These are phyloP conservation scores for Cantharis flavilabris DNA, from an alignment of 2,888 invertebrate species.

Conservation along the genomic window DNA sequence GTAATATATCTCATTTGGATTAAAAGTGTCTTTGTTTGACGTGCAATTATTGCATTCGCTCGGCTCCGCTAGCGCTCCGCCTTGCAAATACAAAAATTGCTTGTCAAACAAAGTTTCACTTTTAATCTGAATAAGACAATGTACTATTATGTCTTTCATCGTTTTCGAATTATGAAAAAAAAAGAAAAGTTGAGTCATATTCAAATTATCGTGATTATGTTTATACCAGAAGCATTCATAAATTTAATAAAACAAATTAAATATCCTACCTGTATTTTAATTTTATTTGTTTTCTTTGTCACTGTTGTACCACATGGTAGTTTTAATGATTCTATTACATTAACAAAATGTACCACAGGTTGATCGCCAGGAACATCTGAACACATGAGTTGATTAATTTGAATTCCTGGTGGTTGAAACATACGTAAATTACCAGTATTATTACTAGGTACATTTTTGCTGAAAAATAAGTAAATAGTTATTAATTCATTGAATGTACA, in stretches of 20 bases:
- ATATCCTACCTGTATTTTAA: slow-evolving; percentile 52
- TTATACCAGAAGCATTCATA: not conserved
- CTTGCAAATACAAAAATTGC: too few species aligned
- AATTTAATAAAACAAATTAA: not conserved
- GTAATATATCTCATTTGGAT: too few species aligned
- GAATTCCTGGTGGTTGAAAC: slow-evolving; percentile 46
- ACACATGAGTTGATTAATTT: slow-evolving; percentile 54
- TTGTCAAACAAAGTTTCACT: too few species aligned
- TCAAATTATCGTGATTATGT: too few species aligned
- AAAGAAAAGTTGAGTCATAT: too few species aligned
- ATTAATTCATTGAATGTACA: not conserved
- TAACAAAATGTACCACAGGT: slow-evolving; percentile 53
- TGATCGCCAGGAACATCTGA: slow-evolving; percentile 54
- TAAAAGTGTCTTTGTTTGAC: too few species aligned
- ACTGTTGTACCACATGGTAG: slow-evolving; percentile 47
- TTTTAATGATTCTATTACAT: slow-evolving; percentile 51
- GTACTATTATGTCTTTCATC: too few species aligned
- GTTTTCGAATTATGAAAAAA: too few species aligned
- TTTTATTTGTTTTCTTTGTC: slow-evolving; percentile 46
- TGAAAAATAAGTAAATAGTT: not conserved
- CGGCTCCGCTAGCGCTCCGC: too few species aligned
- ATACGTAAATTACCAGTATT: not conserved
- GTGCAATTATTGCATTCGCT: too few species aligned
- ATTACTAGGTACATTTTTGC: not conserved
- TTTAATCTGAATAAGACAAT: too few species aligned